A percentile compares a stretch with the other conserved stretches of the same genome.
Conservation (phyloP, 35 echinoderm and acorn worm genomes). For the Lytechinus variegatus region DNA sequence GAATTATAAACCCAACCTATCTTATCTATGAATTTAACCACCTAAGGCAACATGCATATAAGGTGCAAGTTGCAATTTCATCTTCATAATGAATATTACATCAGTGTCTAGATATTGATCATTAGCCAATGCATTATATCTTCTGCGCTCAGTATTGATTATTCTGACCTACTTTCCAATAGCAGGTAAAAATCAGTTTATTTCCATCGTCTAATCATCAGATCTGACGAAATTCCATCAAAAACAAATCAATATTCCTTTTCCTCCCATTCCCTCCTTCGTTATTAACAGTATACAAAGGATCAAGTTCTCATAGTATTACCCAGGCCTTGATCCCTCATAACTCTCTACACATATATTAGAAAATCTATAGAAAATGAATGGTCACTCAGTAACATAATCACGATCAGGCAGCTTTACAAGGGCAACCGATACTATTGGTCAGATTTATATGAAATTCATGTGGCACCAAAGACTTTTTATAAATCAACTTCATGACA, state of each 20-base stretch:
- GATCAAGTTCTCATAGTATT: background rate
- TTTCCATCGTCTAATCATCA: slow-evolving; percentile 4
- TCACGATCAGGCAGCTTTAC: too few relatives aligned
- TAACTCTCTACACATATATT: too few relatives aligned
- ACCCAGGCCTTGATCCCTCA: too few relatives aligned
- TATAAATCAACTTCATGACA: too few relatives aligned
- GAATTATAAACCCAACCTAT: too few relatives aligned
- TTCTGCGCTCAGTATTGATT: background rate
- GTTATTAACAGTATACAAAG: background rate
- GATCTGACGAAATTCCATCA: background rate
- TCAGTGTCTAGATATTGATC: background rate
- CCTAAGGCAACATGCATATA: background rate
- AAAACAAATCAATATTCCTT: background rate
- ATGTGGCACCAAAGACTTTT: too few relatives aligned
- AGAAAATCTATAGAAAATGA: too few relatives aligned
- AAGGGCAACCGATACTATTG: too few relatives aligned
- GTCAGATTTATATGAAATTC: too few relatives aligned
- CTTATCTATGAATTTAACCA: too few relatives aligned
- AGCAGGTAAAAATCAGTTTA: background rate
- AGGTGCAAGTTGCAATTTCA: background rate
- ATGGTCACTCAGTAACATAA: too few relatives aligned
- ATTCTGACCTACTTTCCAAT: background rate
- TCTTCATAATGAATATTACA: background rate
- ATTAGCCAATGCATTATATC: background rate
- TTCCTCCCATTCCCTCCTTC: background rate